Percentiles rank a stretch among this genome's conserved stretches.
These are phyloP conservation scores for Malthinus seriepunctatus DNA, from an alignment of 2,888 invertebrate species.

Conservation along the genomic window DNA sequence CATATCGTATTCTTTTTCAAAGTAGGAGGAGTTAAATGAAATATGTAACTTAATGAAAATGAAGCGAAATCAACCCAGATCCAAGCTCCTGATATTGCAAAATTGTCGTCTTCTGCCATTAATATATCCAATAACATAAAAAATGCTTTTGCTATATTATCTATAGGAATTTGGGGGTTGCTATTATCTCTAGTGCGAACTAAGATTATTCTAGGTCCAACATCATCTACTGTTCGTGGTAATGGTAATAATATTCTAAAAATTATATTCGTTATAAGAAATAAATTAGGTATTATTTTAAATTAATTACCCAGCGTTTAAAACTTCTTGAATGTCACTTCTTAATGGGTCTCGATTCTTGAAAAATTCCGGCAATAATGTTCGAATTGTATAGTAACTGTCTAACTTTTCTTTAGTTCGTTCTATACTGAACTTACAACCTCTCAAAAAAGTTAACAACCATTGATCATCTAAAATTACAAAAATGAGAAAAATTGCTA, in stretches of 20 bases:
- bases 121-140: constrained; percentile 61
- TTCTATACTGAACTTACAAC: constrained; percentile 61
- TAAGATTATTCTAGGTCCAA: not conserved
- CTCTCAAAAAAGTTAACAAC: constrained; percentile 58
- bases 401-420: constrained; percentile 61
- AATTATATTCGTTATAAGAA: too few species aligned
- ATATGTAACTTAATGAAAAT: constrained; percentile 57
- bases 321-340: constrained; percentile 42
- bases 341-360: constrained; percentile 55
- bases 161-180: not conserved
- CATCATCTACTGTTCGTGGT: not conserved
- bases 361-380: constrained; percentile 63
- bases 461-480: constrained; percentile 57
- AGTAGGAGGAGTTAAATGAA: constrained; percentile 57
- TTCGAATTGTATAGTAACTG: constrained; percentile 62
- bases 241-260: constrained; percentile 3
- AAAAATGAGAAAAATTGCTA: too few species aligned
- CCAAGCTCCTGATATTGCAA: constrained; percentile 57
- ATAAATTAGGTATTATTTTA: too few species aligned
- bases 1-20: constrained; percentile 56
- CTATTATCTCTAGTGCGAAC: too few species aligned
- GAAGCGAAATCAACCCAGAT: constrained; percentile 60
- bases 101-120: constrained; percentile 62
- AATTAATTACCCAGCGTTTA: constrained; percentile 52
- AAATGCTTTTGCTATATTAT: constrained; percentile 33